These are phyloP conservation scores for Malurus splendens DNA, from an alignment of 2,797 vertebrate species.

Conservation along the genomic window DNA sequence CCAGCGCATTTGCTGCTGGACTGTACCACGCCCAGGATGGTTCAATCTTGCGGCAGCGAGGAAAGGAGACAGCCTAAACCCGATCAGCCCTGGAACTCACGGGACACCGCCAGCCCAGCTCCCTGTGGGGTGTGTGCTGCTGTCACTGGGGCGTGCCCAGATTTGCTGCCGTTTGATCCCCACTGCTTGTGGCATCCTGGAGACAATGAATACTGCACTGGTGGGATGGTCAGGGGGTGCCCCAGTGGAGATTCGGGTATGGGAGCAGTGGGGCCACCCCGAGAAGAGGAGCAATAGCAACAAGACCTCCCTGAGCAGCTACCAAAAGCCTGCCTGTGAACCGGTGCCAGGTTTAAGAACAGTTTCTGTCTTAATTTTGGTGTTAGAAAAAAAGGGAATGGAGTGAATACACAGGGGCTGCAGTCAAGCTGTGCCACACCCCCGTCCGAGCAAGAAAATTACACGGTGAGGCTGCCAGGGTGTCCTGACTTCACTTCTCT, in stretches of 20 bases:
- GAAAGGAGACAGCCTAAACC: background rate
- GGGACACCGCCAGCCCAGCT: background rate
- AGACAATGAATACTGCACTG: background rate
- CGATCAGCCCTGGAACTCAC: background rate
- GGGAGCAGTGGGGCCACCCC: background rate
- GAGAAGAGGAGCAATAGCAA: background rate
- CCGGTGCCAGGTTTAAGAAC: background rate
- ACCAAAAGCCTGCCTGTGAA: background rate
- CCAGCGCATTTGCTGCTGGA: background rate
- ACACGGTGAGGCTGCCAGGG: conserved; percentile 7
- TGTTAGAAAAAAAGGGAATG: background rate
- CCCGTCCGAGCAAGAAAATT: conserved; percentile 26
- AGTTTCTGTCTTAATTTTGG: conserved; percentile 40
- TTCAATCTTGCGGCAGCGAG: background rate
- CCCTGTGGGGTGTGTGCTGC: rapidly evolving
- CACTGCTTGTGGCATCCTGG: rapidly evolving
- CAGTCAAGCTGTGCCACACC: conserved; percentile 1
- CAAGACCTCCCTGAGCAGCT: conserved; percentile 16
- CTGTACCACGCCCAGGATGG: background rate
- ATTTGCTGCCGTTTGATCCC: background rate
- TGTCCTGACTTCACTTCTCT: conserved; percentile 42
- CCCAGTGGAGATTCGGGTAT: background rate
- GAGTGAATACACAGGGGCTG: conserved; percentile 32
- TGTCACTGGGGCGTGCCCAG: background rate
- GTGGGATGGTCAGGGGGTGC: background rate